Evolutionary conservation across 2,113 vertebrate genomes (phyloP).

Genomic region (Lipophrys pholis): DNA sequence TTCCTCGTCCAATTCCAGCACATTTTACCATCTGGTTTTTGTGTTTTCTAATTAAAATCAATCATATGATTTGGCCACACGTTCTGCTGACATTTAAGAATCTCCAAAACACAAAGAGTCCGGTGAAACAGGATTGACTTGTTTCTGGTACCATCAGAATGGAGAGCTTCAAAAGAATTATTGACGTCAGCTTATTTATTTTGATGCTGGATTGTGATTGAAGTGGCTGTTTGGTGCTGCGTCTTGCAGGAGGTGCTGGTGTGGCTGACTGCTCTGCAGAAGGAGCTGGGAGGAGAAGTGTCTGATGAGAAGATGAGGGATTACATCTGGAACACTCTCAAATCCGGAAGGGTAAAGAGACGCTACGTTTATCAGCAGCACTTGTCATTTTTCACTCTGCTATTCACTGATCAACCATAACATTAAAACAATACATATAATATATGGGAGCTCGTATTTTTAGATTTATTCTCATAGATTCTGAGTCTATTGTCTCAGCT

Average conservation of each 20-base stretch:
- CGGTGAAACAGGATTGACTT: not conserved
- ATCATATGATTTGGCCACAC: not conserved
- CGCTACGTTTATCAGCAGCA: no score
- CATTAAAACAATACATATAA: no score
- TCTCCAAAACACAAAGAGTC: not conserved
- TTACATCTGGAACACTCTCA: conserved; percentile 99
- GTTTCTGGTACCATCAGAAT: not conserved
- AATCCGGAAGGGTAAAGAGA: conserved; percentile 92
- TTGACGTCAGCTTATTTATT: no score
- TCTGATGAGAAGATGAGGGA: conserved; percentile 93
- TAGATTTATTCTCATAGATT: no score
- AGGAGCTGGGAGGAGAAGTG: conserved; percentile 94
- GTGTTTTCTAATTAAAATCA: not conserved
- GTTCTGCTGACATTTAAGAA: not conserved
- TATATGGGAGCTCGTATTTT: no score
- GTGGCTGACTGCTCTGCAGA: conserved; percentile 94
- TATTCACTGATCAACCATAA: no score
- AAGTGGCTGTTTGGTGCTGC: not conserved
- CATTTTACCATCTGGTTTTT: not conserved
- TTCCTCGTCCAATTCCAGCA: not conserved
- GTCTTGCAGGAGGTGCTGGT: conserved; percentile 91
- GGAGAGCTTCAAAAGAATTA: no score
- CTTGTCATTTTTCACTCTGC: not conserved
- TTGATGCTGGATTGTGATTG: no score
- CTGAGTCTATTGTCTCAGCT: no score